Base-by-base conservation (phyloP, 2,113 vertebrate species). In the Pangasianodon hypophthalmus region DNA sequence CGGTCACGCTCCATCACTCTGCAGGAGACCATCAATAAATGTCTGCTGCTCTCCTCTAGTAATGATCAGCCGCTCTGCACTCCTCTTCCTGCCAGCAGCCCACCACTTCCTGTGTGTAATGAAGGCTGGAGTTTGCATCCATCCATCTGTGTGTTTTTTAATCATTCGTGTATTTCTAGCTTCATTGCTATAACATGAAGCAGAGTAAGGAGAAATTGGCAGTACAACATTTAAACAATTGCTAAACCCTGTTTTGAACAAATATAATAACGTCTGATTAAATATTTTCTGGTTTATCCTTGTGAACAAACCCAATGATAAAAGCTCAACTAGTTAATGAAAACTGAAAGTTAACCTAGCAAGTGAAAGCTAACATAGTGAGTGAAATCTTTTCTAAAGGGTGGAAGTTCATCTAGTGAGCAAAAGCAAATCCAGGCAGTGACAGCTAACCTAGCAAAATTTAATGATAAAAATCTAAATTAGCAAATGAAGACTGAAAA, bases 21-120 rank as follows among this genome's bases (percentile, higher is more conserved):
- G 44, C 84, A 85, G 84, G 84, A 67, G 84, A 85, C 84, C 84
- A 85, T 85, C 46, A 18, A 85, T 85, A 85, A 85, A 85, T 62
- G 46, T 85, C 84, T 85, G 84, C 84, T 85, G 84, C 60, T 85
- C 29, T 85, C 62, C 84, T 85, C 26, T 69, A 52, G 84, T 85
- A 85, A 85, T 67, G 84, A 85, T 85, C 84, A 67, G 84, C 62
- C 50, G 62, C 24, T 69, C 84, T 48, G 84, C 41, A 0, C 84
- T 85, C 84, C 14, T 50, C 62, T 85, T 85, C 62, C 84, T 67
- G 62, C 62, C 84, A 69, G 62, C 84, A 69, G 84, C 44, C 62
- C 62, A 69, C 84, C 60, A 85, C 84, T 69, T 85, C 84, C 84
- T 85, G 62, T 85, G 44, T 85, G 44, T 50, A 85, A 32, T 67